phyloP scores from a whole-genome alignment of 1,140 invertebrate genomes.

The Solenopsis fugax region DNA sequence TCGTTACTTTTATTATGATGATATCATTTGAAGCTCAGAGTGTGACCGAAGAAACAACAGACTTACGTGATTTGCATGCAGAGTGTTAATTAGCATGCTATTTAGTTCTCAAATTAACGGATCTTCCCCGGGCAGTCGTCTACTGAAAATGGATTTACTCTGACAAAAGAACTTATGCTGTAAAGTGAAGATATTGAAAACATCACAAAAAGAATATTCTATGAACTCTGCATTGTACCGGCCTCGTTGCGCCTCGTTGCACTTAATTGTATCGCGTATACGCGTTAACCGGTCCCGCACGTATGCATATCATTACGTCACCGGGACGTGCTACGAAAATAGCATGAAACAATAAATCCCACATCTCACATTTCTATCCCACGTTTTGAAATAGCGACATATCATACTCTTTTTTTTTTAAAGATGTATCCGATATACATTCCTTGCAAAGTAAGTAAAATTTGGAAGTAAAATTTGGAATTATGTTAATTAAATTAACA shows the following conservation, averaged over 20 bases:
- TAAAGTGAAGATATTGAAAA: not conserved
- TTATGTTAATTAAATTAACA: no score
- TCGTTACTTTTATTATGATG: not conserved
- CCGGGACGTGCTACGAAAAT: not conserved
- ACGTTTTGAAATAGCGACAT: not conserved
- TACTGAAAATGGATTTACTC: conserved; percentile 9
- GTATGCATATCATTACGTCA: conserved; percentile 30
- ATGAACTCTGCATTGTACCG: not conserved
- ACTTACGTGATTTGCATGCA: conserved; percentile 2
- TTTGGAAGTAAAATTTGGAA: no score
- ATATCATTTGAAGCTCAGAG: not conserved
- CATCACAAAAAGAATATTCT: not conserved
- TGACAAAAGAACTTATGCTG: not conserved
- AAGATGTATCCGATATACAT: no score
- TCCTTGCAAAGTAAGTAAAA: no score
- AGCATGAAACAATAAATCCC: not conserved
- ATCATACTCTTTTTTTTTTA: no score
- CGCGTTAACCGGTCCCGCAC: conserved; percentile 5
- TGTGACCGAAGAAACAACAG: not conserved
- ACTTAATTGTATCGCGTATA: conserved; percentile 27
- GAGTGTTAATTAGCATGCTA: conserved; percentile 17
- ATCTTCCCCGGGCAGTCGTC: not conserved
- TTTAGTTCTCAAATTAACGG: conserved; percentile 28
- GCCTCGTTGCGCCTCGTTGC: conserved; percentile 9
- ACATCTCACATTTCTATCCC: not conserved